Evolutionary conservation across 2,797 vertebrate genomes (phyloP), one percentile per base, ranked within the genome.

Genomic region (Avahi laniger): DNA sequence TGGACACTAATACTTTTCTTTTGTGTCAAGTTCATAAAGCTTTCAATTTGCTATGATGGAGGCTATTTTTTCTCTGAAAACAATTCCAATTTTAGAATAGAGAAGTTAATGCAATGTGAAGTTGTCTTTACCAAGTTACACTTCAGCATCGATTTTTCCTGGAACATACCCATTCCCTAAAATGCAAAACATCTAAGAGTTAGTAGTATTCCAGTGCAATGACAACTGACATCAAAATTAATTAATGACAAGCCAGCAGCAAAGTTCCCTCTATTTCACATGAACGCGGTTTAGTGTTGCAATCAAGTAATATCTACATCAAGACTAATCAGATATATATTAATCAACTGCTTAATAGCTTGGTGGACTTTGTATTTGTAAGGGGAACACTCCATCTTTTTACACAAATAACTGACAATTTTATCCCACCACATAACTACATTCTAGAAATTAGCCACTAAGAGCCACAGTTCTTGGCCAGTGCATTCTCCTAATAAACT

Each of bases 121-220:
- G 33, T 41, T 88, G 92, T 89, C 52, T 91, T 94, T 92, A 91
- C 28, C 46, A 94, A 91, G 63, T 95, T 89, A 87, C 13, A 96
- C n/a, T 96, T 67, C 57, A 94, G 43, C 52, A 83, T 91, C 67
- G 41, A 15, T 76, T 43, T 73, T 94, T 92, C 35, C 81, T 81
- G 20, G 54, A 95, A 93, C 59, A 93, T 15, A 91, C 14, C 28
- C 70, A 87, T 80, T 69, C 46, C 20, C 41, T 52, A 26, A 94
- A 88, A 43, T 48, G 6, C 15, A 70, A 95, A 95, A 70, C 33
- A 78, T 79, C 43, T 79, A 79, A 57, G 13, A 85, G 4, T 79
- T 48, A 93, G 79, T 69, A 52, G 4, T 89, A 75, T 15, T 91
- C 8, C 54, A 82, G 15, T 75, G 75, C 46, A 87, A 84, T 94